Conservation (phyloP, 2,797 vertebrate species). For the Gadopsis bispinosus region DNA sequence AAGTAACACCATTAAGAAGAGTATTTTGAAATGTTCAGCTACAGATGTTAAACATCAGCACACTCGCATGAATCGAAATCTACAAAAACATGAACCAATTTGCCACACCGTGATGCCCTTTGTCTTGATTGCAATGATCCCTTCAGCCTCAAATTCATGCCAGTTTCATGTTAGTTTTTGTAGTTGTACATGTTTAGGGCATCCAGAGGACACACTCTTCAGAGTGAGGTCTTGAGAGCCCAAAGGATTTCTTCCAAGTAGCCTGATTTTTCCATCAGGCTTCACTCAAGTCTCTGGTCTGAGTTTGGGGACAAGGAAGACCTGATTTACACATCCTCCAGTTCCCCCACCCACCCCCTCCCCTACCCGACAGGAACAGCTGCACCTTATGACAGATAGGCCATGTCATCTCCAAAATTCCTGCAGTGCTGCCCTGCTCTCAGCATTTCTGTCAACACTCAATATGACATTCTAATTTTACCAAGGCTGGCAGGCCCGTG, state of each 20-base stretch:
- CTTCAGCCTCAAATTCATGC: constrained; percentile 14
- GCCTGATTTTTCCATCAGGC: constrained; percentile 79
- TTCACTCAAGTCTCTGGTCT: constrained; percentile 54
- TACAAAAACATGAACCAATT: constrained; percentile 35
- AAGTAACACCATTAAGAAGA: background rate
- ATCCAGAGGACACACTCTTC: constrained; percentile 60
- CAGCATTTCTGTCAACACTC: constrained; percentile 87
- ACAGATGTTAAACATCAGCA: constrained; percentile 45
- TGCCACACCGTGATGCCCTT: background rate
- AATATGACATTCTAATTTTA: constrained; percentile 89
- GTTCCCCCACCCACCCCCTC: constrained; percentile 37
- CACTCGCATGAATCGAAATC: constrained; percentile 1
- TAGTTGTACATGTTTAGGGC: constrained; percentile 47
- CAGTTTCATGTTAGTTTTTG: constrained; percentile 29
- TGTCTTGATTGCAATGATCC: constrained; percentile 12
- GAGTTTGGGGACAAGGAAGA: constrained; percentile 52
- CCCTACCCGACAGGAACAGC: constrained; percentile 85
- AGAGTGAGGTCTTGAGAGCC: constrained; percentile 48
- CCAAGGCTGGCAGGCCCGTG: constrained; percentile 46
- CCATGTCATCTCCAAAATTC: constrained; percentile 83
- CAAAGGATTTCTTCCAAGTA: constrained; percentile 62
- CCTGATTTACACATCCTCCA: constrained; percentile 69
- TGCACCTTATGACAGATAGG: constrained; percentile 82
- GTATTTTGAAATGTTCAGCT: constrained; percentile 9
- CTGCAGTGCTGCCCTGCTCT: constrained; percentile 79